Evolutionary conservation across 2,113 vertebrate genomes (phyloP).

Genomic region (Egretta garzetta): DNA sequence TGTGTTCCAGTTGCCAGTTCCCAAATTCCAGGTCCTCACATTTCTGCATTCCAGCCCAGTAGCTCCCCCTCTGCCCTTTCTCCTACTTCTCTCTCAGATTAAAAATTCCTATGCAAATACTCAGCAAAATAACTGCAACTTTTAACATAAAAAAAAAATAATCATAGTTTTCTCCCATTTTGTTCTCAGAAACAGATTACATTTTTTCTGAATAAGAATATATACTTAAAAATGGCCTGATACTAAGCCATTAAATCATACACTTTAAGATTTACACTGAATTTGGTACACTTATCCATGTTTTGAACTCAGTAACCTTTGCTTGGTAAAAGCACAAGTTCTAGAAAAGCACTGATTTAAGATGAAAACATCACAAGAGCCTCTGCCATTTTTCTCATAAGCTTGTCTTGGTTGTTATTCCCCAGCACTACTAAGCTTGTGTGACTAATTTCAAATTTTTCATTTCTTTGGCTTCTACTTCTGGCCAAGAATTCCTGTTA

Average conservation of each 20-base stretch:
- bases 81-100: not conserved
- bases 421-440: not conserved
- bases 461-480: not conserved
- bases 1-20: not conserved
- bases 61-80: not conserved
- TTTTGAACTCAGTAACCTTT: not conserved
- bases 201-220: not conserved
- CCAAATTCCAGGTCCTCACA: not conserved
- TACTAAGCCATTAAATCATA: not conserved
- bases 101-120: not conserved
- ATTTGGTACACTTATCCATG: not conserved
- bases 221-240: not conserved
- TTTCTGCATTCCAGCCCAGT: not conserved
- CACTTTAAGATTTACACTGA: not conserved
- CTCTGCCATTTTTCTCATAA: not conserved
- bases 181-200: not conserved
- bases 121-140: not conserved
- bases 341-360: not conserved
- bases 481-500: not conserved
- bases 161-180: not conserved
- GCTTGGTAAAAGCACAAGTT: not conserved
- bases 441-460: not conserved
- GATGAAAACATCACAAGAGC: not conserved
- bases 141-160: not conserved
- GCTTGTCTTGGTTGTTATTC: not conserved